phyloP scores from a whole-genome alignment of 2,888 invertebrate species.

The Homarus gammarus region DNA sequence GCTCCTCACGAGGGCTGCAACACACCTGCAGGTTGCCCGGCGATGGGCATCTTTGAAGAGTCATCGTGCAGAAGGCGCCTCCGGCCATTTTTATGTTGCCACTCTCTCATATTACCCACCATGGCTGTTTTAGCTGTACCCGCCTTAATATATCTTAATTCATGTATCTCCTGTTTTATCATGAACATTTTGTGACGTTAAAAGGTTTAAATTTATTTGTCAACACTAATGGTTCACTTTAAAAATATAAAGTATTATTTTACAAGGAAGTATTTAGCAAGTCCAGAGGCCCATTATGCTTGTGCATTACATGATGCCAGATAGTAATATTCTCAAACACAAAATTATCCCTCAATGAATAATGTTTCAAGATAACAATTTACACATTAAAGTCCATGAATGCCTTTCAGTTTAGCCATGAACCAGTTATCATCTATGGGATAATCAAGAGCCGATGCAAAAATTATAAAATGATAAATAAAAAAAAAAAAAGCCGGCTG shows the following conservation, averaged over 20 bases:
- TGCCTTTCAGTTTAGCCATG: neutral
- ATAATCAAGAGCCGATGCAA: neutral
- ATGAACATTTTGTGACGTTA: neutral
- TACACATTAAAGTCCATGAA: neutral
- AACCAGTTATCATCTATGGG: neutral
- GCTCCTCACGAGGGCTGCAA: constrained; percentile 13
- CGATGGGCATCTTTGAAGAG: constrained; percentile 27
- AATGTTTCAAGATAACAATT: neutral
- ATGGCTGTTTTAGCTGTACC: neutral
- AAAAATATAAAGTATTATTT: neutral
- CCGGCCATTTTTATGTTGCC: constrained; percentile 30
- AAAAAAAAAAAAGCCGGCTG: constrained; percentile 10
- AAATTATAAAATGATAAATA: neutral
- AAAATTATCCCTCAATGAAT: neutral
- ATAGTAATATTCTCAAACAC: constrained; percentile 3
- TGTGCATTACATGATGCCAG: constrained; percentile 33
- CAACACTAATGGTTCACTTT: neutral
- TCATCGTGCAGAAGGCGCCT: constrained; percentile 49
- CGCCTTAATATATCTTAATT: neutral
- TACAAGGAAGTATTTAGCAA: neutral
- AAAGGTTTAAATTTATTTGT: neutral
- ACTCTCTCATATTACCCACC: neutral
- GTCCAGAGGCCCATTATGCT: constrained; percentile 5
- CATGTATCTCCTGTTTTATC: neutral
- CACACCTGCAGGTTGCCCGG: constrained; percentile 41